Base-by-base conservation (phyloP, 2,888 invertebrate genomes). In the Drosophila anomelani region DNA sequence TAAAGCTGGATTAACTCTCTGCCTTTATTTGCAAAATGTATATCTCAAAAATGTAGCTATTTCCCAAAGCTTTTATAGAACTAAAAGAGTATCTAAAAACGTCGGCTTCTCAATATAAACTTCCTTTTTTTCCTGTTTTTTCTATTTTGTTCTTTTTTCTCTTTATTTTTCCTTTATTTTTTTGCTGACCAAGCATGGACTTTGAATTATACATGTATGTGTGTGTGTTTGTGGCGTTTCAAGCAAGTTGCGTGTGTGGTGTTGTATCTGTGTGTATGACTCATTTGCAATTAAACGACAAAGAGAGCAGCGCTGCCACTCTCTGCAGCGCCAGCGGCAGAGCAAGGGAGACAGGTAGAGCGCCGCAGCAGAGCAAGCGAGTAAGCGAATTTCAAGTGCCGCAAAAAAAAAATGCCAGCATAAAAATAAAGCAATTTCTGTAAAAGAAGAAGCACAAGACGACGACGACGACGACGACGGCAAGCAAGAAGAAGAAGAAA, bases 331-430 rank as follows among this genome's bases (percentile, higher is more conserved):
- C 34, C 59, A 41, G 41, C 47, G 39, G 46, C 20, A 39, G 46
- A 32, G 20, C 15, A 13, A 29, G 44, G 9, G 9, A 44, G 39
- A 47, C n/a, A 36, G 51, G 51, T 53, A 53, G 43, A 43, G 62
- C 26, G 34, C 41, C 23, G 36, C 34, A 15, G 34, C 17, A 47
- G 55, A 68, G 53, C 26, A 26, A 68, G 47, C 38, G 64, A 67
- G 64, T 38, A 3, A 70, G 55, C 44, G 36, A 71, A 73, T 79
- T 61, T 83, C 75, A 85, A 83, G 84, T 80, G 88, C 84, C 88
- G 86, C 88, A 85, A 88, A 85, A 53, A 46, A 46, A 51, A 53
- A 85, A 85, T 85, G 79, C 84, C 86, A 85, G 81, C 88, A 88
- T 85, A 85, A 80, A 84, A 88, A 84, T 81, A 84, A 88, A 81